These are phyloP conservation scores for Schizotus pectinicornis DNA, from an alignment of 2,888 invertebrate species.

Conservation along the genomic window DNA sequence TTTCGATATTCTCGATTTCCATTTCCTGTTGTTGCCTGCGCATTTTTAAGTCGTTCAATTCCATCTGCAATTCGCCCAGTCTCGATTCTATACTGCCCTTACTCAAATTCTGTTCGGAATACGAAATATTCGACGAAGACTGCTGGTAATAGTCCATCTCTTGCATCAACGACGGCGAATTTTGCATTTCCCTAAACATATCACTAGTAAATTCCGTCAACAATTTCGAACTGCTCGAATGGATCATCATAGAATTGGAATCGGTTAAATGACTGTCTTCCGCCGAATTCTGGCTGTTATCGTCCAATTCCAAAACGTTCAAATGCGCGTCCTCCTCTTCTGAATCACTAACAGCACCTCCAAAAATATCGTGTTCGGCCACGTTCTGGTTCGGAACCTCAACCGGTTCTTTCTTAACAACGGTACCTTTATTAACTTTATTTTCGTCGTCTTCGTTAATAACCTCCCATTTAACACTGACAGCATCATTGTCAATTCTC, in stretches of 20 bases:
- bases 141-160: constrained; percentile 56
- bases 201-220: constrained; percentile 68
- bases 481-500: constrained; percentile 91
- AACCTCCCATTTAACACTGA: constrained; percentile 84
- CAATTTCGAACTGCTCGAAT: constrained; percentile 55
- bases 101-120: constrained; percentile 45
- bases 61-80: constrained; percentile 73
- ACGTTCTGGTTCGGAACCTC: constrained; percentile 56
- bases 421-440: constrained; percentile 57
- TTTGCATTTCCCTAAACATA: constrained; percentile 61
- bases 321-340: constrained; percentile 75
- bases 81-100: constrained; percentile 59
- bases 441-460: constrained; percentile 86
- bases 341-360: constrained; percentile 90
- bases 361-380: constrained; percentile 87
- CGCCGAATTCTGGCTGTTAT: constrained; percentile 75
- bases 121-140: constrained; percentile 42
- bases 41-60: constrained; percentile 76
- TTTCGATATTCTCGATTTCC: constrained; percentile 85
- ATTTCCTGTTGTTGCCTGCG: constrained; percentile 79
- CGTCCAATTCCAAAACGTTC: constrained; percentile 80
- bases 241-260: constrained; percentile 65
- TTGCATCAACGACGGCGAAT: constrained; percentile 51
- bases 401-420: constrained; percentile 54
- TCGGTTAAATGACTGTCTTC: constrained; percentile 79